phyloP scores from a whole-genome alignment of 2,797 vertebrate genomes.

The Ataeniobius toweri region DNA sequence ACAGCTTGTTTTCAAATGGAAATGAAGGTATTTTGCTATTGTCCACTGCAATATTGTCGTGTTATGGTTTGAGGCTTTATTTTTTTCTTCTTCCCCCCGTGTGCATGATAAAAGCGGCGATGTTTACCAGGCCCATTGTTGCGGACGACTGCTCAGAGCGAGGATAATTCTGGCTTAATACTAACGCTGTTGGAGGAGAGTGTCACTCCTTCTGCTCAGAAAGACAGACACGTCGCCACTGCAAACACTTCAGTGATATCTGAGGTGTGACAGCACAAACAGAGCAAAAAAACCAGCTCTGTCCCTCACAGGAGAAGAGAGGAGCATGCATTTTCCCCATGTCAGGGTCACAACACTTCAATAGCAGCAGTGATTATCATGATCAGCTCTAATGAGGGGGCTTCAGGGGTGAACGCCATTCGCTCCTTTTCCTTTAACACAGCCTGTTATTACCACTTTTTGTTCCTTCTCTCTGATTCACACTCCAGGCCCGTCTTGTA shows the following conservation, averaged over 20 bases:
- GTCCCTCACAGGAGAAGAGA: slow-evolving; percentile 14
- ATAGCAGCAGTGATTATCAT: slow-evolving; percentile 66
- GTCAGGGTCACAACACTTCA: slow-evolving; percentile 66
- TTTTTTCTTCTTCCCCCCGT: neutral
- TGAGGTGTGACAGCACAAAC: slow-evolving; percentile 41
- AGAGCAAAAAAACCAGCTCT: slow-evolving; percentile 2
- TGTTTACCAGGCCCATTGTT: slow-evolving; percentile 61
- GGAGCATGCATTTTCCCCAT: slow-evolving; percentile 25
- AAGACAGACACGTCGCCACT: slow-evolving; percentile 35
- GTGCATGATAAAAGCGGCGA: slow-evolving; percentile 56
- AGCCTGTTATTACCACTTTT: slow-evolving; percentile 69
- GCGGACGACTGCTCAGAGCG: slow-evolving; percentile 51
- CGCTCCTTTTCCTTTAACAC: slow-evolving; percentile 51
- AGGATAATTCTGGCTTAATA: slow-evolving; percentile 65
- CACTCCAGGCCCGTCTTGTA: slow-evolving; percentile 32
- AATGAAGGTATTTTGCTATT: slow-evolving; percentile 72
- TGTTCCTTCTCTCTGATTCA: slow-evolving; percentile 42
- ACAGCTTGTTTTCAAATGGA: slow-evolving; percentile 76
- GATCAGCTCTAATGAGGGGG: slow-evolving; percentile 70
- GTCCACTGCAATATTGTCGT: slow-evolving; percentile 67
- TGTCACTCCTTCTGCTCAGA: slow-evolving; percentile 41
- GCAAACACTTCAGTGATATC: slow-evolving; percentile 41
- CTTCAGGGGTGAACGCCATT: slow-evolving; percentile 52
- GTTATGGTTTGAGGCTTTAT: slow-evolving; percentile 54
- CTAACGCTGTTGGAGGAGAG: slow-evolving; percentile 42